Base-by-base conservation (phyloP, 2,888 invertebrate genomes). In the Lamellibrachia satsuma region DNA sequence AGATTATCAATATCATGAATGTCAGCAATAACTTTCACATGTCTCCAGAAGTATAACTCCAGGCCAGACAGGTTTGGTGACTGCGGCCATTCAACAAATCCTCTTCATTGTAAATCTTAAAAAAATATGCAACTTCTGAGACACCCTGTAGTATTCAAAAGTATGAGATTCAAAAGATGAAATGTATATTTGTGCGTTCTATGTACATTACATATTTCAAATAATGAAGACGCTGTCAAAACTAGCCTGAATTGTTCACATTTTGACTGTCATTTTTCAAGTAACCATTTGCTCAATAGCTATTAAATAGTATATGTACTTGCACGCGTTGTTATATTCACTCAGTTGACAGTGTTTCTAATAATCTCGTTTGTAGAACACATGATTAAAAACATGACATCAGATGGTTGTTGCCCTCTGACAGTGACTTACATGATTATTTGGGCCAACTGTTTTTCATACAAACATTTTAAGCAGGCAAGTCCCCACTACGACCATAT, bases 161-260 rank as follows among this genome's bases (percentile, higher is more conserved):
- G 22, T 75, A 75, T n/a, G 75, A 75, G 75, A 75, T 75, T 75
- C 75, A 75, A 6, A 75, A 75, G 75, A 75, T 22, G n/a, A 1
- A 4, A 75, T 75, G 75, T 75, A 75, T 75, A 75, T 75, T 75
- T 75, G 75, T 75, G 75, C 75, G 75, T 75, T 75, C 75, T 75
- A 75, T 75, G 75, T 75, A 75, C n/a, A 22, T 22, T 75, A 75
- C n/a, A 22, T 75, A 75, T 22, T 22, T 22, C 22, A 11, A 22
- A 75, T 1, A 39, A 75, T 22, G 22, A 22, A 22, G 75, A 75
- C 0, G 55, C 55, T 55, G 55, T 55, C 55, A 9, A 55, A 55
- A 55, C 55, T 55, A 75, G 15, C 15, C 75, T 75, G 15, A 75
- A 3, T 75, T 75, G 75, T 22, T 75, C 11, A 75, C 75, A 75